These are phyloP conservation scores for Eriosoma lanigerum DNA, from an alignment of 1,140 invertebrate species.

Conservation along the genomic window DNA sequence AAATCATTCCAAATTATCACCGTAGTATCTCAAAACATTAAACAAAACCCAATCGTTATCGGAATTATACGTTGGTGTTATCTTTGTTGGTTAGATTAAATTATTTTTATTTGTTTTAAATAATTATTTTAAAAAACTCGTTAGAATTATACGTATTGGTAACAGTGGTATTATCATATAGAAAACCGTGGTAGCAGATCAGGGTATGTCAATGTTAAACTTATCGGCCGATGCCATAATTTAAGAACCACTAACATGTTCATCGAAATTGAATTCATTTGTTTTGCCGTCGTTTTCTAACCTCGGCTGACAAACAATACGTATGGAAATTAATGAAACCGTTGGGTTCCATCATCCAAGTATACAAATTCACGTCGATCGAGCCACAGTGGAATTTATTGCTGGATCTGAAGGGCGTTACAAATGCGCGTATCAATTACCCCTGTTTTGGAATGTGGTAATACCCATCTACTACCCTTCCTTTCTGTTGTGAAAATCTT, in stretches of 20 bases:
- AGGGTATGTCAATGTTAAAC: not conserved
- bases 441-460: not conserved
- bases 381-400: constrained; percentile 9
- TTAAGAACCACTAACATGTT: constrained; percentile 19
- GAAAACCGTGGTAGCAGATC: too few relatives aligned
- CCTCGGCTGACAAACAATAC: constrained; percentile 30
- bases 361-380: constrained; percentile 14
- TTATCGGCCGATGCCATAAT: not conserved
- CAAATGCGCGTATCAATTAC: constrained; percentile 23
- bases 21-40: too few relatives aligned
- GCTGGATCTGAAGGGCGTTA: constrained; percentile 6
- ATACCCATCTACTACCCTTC: not conserved
- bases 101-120: too few relatives aligned
- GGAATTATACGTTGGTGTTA: too few relatives aligned
- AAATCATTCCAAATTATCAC: too few relatives aligned
- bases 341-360: not conserved
- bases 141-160: too few relatives aligned
- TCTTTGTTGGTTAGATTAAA: too few relatives aligned
- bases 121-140: too few relatives aligned
- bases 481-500: not conserved
- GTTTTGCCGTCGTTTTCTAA: constrained; percentile 29
- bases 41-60: too few relatives aligned
- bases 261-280: constrained; percentile 35
- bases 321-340: constrained; percentile 40
- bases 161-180: too few relatives aligned